Percentiles rank a stretch among this genome's conserved stretches.
These are phyloP conservation scores for Phoeniculus purpureus DNA, from an alignment of 2,797 vertebrate species.

Conservation along the genomic window DNA sequence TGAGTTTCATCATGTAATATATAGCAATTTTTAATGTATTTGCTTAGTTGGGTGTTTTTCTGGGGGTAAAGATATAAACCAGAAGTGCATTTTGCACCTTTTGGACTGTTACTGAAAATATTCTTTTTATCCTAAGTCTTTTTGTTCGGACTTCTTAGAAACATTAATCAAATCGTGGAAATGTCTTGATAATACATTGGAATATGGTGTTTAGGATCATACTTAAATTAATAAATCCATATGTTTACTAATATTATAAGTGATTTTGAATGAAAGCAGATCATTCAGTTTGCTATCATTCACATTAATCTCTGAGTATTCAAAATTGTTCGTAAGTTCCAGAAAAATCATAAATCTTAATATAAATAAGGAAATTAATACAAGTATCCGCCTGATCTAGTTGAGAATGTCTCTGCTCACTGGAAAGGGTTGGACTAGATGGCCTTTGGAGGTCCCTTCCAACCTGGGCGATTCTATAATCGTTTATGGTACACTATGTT, in stretches of 20 bases:
- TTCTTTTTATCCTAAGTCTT: neutral
- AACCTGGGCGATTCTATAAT: neutral
- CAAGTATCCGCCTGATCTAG: neutral
- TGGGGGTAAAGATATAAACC: neutral
- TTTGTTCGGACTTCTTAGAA: neutral
- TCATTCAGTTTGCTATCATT: neutral
- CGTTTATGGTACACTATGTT: neutral
- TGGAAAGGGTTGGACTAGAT: too few relatives aligned
- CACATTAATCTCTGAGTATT: neutral
- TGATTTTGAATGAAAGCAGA: neutral
- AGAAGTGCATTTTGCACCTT: neutral
- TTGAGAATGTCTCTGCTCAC: too few relatives aligned
- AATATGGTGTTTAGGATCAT: neutral
- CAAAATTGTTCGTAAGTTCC: neutral
- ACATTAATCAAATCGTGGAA: neutral
- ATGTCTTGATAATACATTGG: neutral
- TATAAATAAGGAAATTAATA: neutral
- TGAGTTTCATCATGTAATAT: neutral
- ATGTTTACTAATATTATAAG: neutral
- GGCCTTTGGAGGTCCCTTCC: too few relatives aligned
- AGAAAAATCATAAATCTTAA: neutral
- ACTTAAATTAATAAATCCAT: neutral
- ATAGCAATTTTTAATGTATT: neutral
- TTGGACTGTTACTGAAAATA: neutral
- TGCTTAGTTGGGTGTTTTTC: neutral